phyloP scores from a whole-genome alignment of 2,888 invertebrate genomes.

The Scotopteryx bipunctaria region DNA sequence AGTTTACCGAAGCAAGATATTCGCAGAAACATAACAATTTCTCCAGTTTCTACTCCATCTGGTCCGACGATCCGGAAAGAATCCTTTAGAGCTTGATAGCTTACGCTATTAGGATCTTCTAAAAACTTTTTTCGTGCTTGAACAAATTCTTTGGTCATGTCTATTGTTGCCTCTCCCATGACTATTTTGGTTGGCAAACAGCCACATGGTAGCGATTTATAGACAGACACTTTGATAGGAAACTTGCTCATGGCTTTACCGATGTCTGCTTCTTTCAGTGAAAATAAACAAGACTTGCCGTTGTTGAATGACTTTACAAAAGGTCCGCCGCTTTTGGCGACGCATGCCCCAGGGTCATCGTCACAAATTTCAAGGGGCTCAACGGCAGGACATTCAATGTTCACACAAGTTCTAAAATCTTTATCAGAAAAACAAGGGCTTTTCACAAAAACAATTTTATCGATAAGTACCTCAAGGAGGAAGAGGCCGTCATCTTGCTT shows the following conservation, averaged over 20 bases:
- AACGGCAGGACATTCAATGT: conserved; percentile 83
- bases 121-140: conserved; percentile 77
- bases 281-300: conserved; percentile 88
- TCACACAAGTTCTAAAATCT: conserved; percentile 84
- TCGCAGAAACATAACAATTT: conserved; percentile 84
- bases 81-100: conserved; percentile 85
- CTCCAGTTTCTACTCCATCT: conserved; percentile 80
- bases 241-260: conserved; percentile 79
- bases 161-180: conserved; percentile 83
- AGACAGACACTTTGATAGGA: conserved; percentile 82
- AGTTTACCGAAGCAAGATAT: conserved; percentile 86
- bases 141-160: conserved; percentile 84
- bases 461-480: conserved; percentile 85
- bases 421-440: conserved; percentile 73
- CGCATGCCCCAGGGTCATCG: conserved; percentile 76
- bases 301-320: conserved; percentile 81
- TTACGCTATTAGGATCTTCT: conserved; percentile 71
- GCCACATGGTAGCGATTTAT: conserved; percentile 84
- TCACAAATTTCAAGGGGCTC: conserved; percentile 85
- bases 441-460: conserved; percentile 70
- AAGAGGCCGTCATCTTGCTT: conserved; percentile 84
- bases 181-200: conserved; percentile 85
- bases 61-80: conserved; percentile 80
- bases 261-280: conserved; percentile 81
- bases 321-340: conserved; percentile 63